Conservation (phyloP, 2,113 vertebrate species). For the Anguilla japonica region DNA sequence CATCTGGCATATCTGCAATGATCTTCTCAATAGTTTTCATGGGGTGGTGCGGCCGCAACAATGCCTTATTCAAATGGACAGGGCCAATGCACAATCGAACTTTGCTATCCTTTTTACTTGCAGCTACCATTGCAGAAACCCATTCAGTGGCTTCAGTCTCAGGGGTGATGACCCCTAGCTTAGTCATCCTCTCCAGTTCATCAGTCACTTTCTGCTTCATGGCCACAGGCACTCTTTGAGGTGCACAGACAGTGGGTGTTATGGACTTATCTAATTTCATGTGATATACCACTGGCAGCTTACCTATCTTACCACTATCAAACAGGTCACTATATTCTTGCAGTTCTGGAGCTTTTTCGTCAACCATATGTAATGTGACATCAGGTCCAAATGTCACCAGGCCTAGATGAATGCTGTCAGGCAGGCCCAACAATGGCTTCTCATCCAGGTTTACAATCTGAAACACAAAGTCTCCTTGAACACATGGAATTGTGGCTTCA, state of each 20-base stretch:
- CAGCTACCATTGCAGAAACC: slow-evolving; percentile 29
- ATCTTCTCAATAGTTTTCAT: slow-evolving; percentile 32
- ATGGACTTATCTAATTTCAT: not conserved
- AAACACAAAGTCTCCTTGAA: not conserved
- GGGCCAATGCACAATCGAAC: slow-evolving; percentile 26
- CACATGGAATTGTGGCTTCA: not conserved
- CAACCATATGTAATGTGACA: not conserved
- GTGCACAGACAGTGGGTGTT: slow-evolving; percentile 19
- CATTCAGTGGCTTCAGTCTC: slow-evolving; percentile 20
- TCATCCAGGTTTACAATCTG: slow-evolving; percentile 9
- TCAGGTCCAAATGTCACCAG: not conserved
- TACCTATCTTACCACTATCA: not conserved
- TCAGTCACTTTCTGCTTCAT: slow-evolving; percentile 32
- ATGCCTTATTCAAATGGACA: slow-evolving; percentile 27
- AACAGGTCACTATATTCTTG: slow-evolving; percentile 12
- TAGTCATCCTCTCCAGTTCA: slow-evolving; percentile 23
- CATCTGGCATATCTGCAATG: slow-evolving; percentile 13
- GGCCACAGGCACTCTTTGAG: not conserved
- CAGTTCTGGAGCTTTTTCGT: not conserved
- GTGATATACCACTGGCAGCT: slow-evolving; percentile 1
- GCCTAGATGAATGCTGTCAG: not conserved
- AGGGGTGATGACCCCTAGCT: slow-evolving; percentile 16
- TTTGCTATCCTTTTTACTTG: slow-evolving; percentile 23
- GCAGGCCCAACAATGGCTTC: slow-evolving; percentile 10
- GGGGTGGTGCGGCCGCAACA: slow-evolving; percentile 26